Conservation (phyloP, 2,113 vertebrate genomes). For the Saccopteryx leptura region DNA sequence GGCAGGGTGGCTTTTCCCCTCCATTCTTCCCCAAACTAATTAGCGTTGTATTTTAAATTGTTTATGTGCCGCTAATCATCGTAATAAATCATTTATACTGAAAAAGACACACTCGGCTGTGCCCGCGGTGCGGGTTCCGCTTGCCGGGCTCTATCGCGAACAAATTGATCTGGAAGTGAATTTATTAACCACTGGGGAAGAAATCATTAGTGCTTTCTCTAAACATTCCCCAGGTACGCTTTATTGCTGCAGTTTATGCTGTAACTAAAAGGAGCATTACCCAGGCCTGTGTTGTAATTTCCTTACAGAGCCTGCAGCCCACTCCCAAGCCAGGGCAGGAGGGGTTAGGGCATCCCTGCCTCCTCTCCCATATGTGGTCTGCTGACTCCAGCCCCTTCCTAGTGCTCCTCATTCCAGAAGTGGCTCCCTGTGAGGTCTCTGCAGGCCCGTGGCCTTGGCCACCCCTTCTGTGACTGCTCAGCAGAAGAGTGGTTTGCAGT, state of each 20-base stretch:
- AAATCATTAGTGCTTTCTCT: constrained; percentile 93
- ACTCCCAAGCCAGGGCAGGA: constrained; percentile 73
- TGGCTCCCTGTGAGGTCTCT: not conserved
- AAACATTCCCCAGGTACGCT: constrained; percentile 92
- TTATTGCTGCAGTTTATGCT: constrained; percentile 91
- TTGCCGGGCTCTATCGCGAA: constrained; percentile 92
- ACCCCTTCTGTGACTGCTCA: not conserved
- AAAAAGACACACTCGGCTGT: constrained; percentile 92
- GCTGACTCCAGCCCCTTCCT: not conserved
- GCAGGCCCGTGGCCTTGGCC: not conserved
- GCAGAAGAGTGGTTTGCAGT: not conserved
- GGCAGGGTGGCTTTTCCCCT: constrained; percentile 89
- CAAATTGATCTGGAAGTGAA: constrained; percentile 94
- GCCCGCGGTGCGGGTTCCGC: constrained; percentile 90
- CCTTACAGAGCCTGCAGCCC: constrained; percentile 86
- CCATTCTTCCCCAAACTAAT: constrained; percentile 93
- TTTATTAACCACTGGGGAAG: constrained; percentile 94
- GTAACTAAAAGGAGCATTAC: constrained; percentile 90
- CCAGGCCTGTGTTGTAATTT: constrained; percentile 87
- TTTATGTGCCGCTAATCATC: constrained; percentile 94
- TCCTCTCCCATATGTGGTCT: constrained; percentile 59
- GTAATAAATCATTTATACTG: constrained; percentile 95
- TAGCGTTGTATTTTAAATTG: constrained; percentile 94
- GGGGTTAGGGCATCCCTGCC: not conserved
- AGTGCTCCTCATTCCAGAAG: not conserved